A percentile compares a stretch with the other conserved stretches of the same genome.
phyloP scores from a whole-genome alignment of 2,113 vertebrate genomes.

The Bujurquina vittata region DNA sequence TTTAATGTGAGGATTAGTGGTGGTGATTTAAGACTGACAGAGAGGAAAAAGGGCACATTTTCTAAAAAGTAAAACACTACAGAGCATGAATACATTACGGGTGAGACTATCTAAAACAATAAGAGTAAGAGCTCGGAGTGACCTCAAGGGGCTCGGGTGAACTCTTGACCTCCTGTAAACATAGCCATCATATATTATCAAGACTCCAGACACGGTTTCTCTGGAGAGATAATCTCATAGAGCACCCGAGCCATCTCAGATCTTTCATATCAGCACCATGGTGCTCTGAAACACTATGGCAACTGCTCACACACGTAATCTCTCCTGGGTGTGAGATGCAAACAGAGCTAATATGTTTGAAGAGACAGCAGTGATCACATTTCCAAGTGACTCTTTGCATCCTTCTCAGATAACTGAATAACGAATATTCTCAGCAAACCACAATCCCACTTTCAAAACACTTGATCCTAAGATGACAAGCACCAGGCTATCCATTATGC shows the following conservation, averaged over 20 bases:
- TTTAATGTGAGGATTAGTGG: slow-evolving; percentile 58
- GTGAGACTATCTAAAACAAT: background rate
- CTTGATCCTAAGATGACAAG: slow-evolving; percentile 59
- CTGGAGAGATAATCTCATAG: slow-evolving; percentile 53
- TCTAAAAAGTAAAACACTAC: slow-evolving; percentile 2
- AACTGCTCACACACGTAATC: slow-evolving; percentile 57
- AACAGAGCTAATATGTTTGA: slow-evolving; percentile 59
- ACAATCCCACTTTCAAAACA: slow-evolving; percentile 49
- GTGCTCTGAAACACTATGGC: slow-evolving; percentile 54
- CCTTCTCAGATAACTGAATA: slow-evolving; percentile 33
- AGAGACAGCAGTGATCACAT: slow-evolving; percentile 56
- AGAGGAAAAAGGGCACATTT: slow-evolving; percentile 6
- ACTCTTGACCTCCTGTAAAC: slow-evolving; percentile 52
- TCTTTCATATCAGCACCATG: slow-evolving; percentile 57
- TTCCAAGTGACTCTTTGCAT: slow-evolving; percentile 52
- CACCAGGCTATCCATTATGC: slow-evolving; percentile 45
- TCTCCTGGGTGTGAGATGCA: slow-evolving; percentile 61
- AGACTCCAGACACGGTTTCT: slow-evolving; percentile 51
- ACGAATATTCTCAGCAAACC: slow-evolving; percentile 53
- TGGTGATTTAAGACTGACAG: slow-evolving; percentile 40
- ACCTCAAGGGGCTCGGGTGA: slow-evolving; percentile 34
- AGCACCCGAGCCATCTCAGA: slow-evolving; percentile 37
- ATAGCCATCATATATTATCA: slow-evolving; percentile 52
- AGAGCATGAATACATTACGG: slow-evolving; percentile 17
- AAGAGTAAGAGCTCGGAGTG: background rate